phyloP scores from a whole-genome alignment of 2,113 vertebrate species.

The Psephotus haematonotus region DNA sequence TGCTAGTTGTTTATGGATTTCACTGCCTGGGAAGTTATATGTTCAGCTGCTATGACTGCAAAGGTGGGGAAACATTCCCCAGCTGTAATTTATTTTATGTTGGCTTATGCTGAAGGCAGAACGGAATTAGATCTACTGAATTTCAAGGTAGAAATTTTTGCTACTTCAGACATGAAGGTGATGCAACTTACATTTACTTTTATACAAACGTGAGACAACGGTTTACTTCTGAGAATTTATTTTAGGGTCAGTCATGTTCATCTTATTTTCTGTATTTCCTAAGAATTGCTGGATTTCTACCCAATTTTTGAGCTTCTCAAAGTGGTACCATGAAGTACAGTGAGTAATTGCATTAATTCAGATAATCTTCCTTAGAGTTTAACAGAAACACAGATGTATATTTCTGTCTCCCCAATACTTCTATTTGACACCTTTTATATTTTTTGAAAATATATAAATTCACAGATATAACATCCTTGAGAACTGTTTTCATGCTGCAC shows the following conservation, averaged over 20 bases:
- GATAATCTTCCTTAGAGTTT: not conserved
- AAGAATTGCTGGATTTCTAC: not conserved
- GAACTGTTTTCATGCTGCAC: not conserved
- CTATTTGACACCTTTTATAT: not conserved
- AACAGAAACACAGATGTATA: not conserved
- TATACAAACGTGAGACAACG: not conserved
- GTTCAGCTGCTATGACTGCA: rapidly evolving
- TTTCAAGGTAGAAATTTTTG: not conserved
- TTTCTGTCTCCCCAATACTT: not conserved
- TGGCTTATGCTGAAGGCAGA: not conserved
- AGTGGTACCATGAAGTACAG: not conserved
- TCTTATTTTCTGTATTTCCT: not conserved
- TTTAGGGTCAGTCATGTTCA: not conserved
- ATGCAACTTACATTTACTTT: not conserved
- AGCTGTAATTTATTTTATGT: not conserved
- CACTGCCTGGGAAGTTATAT: rapidly evolving
- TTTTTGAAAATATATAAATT: not conserved
- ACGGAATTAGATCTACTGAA: not conserved
- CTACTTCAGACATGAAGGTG: not conserved
- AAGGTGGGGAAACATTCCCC: not conserved
- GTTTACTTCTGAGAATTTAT: not conserved
- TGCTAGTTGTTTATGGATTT: not conserved
- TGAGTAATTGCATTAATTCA: not conserved
- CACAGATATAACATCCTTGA: not conserved
- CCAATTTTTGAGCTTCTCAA: not conserved